These are phyloP conservation scores for Furnarius figulus DNA, from an alignment of 2,113 vertebrate genomes.

Conservation along the genomic window DNA sequence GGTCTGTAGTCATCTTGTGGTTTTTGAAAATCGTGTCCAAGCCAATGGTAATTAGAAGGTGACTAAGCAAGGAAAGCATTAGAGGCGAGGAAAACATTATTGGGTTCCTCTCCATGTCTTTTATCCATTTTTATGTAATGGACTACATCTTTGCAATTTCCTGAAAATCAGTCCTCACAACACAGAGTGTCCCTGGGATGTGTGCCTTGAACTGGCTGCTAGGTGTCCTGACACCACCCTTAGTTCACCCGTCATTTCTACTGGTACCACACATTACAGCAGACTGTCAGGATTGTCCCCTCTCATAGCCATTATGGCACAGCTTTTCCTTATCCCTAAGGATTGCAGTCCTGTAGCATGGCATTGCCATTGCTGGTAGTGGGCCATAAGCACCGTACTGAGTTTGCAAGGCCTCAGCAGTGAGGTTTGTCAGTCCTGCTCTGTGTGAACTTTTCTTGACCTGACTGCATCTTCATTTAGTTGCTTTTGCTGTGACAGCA, in stretches of 20 bases:
- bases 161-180: background rate
- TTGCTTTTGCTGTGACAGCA: background rate
- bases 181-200: background rate
- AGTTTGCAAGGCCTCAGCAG: background rate
- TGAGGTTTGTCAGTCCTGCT: background rate
- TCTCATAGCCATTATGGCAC: too few species aligned
- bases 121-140: background rate
- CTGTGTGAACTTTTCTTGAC: background rate
- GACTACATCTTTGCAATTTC: background rate
- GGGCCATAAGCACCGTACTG: rapidly evolving
- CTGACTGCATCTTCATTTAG: background rate
- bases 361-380: background rate
- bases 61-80: background rate
- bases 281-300: background rate
- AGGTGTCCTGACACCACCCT: background rate
- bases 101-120: background rate
- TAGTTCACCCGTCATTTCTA: background rate
- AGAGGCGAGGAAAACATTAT: background rate
- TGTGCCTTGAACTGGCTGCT: background rate
- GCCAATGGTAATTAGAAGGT: background rate
- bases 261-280: background rate
- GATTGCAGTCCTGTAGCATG: rapidly evolving
- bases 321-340: background rate
- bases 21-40: background rate
- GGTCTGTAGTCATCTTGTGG: rapidly evolving